Conservation (phyloP, 2,113 vertebrate species). For the Paralichthys olivaceus region DNA sequence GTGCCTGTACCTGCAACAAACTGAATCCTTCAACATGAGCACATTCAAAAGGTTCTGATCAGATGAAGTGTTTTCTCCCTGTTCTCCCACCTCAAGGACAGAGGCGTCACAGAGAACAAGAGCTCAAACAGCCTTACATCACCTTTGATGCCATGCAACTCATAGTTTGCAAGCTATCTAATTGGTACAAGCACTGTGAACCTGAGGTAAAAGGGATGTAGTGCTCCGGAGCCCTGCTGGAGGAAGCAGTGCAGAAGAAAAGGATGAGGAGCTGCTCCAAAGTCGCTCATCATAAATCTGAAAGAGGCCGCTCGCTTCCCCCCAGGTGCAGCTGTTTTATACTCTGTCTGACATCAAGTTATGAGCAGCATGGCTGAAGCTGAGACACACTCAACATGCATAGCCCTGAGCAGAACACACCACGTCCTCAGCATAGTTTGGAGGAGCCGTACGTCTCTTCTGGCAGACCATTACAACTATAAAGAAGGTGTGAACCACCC, state of each 20-base stretch:
- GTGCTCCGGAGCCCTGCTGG: neutral
- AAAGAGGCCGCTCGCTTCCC: conserved; percentile 2
- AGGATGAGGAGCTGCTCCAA: neutral
- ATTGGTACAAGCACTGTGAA: conserved; percentile 14
- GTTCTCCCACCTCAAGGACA: conserved; percentile 5
- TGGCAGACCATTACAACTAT: neutral
- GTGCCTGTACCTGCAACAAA: neutral
- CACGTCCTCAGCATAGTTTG: neutral
- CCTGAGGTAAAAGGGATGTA: conserved; percentile 1
- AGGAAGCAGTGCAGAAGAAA: conserved; percentile 7
- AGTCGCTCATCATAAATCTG: neutral
- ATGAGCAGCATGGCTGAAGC: neutral
- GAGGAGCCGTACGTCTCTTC: neutral
- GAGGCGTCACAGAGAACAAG: neutral
- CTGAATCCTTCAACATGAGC: neutral
- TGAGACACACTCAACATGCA: neutral
- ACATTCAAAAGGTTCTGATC: neutral
- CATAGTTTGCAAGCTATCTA: neutral
- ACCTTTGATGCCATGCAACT: neutral
- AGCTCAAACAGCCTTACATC: conserved; percentile 11
- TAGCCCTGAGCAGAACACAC: conserved; percentile 7
- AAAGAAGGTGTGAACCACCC: neutral
- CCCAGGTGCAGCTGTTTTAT: conserved; percentile 1
- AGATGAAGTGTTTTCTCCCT: neutral
- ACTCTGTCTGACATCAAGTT: conserved; percentile 12